A percentile compares a stretch with the other conserved stretches of the same genome.
Conservation (phyloP, 2,888 invertebrate genomes). For the Agrochola macilenta region DNA sequence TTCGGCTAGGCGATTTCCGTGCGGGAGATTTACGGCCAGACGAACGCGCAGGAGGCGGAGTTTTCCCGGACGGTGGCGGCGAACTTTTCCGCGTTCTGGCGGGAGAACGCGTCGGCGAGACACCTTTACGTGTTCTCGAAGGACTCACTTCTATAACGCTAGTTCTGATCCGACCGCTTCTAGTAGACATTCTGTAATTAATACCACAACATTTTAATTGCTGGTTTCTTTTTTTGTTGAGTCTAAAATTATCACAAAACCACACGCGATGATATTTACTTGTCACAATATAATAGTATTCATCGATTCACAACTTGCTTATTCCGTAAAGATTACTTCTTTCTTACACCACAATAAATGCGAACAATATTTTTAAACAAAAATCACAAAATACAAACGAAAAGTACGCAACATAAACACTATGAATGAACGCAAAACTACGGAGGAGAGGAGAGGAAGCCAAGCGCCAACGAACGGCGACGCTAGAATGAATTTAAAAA, state of each 20-base stretch:
- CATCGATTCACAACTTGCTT: conserved; percentile 66
- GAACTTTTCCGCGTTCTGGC: conserved; percentile 85
- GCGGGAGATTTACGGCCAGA: conserved; percentile 88
- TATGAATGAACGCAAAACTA: conserved; percentile 69
- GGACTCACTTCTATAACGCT: conserved; percentile 82
- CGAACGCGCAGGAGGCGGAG: conserved; percentile 76
- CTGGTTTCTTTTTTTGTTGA: conserved; percentile 60
- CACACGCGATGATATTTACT: conserved; percentile 82
- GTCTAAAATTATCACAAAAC: conserved; percentile 83
- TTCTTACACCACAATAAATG: conserved; percentile 40
- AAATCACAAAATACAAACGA: conserved; percentile 69
- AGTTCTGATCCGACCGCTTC: conserved; percentile 83
- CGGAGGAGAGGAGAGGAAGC: conserved; percentile 69
- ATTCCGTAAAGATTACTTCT: conserved; percentile 16
- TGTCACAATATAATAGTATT: conserved; percentile 63
- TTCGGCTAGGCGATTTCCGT: conserved; percentile 88
- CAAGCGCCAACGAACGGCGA: conserved; percentile 85
- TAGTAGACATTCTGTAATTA: conserved; percentile 83
- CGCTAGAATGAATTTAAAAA: conserved; percentile 85
- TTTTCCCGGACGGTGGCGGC: conserved; percentile 74
- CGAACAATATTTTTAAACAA: conserved; percentile 45
- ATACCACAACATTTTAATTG: conserved; percentile 63
- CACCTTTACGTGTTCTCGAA: conserved; percentile 80
- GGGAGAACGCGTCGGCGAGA: conserved; percentile 87
- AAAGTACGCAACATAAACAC: conserved; percentile 73